Percentiles rank a stretch among this genome's conserved stretches.
Evolutionary conservation across 2,797 vertebrate species (phyloP).

Genomic region (Sebastes miniatus): DNA sequence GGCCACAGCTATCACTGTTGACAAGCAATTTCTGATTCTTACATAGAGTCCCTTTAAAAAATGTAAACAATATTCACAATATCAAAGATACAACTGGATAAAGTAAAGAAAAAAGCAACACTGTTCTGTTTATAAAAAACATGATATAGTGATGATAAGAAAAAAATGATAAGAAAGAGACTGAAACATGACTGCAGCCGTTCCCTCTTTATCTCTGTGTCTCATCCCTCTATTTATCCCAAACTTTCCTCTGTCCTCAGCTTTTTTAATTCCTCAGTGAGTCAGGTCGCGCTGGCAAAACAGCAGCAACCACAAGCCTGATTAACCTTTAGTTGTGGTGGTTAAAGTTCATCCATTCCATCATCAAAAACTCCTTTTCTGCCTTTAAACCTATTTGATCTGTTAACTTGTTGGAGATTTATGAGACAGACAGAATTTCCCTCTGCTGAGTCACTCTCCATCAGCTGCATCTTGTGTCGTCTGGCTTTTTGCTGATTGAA

Average conservation of each 20-base stretch:
- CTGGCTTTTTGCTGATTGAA: slow-evolving; percentile 25
- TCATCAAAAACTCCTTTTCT: not conserved
- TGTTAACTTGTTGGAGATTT: not conserved
- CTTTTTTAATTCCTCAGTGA: slow-evolving; percentile 19
- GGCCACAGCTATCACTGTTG: too few species aligned
- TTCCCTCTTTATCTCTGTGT: not conserved
- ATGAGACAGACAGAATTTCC: slow-evolving; percentile 9
- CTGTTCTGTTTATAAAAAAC: not conserved
- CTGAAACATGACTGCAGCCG: not conserved
- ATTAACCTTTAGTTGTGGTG: slow-evolving; percentile 11
- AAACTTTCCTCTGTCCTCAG: not conserved
- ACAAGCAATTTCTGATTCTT: too few species aligned
- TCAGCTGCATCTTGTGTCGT: not conserved
- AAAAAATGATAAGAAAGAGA: not conserved
- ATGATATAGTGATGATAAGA: not conserved
- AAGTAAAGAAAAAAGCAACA: not conserved
- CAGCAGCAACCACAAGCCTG: not conserved
- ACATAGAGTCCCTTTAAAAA: not conserved
- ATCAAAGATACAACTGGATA: not conserved
- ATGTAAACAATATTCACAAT: not conserved
- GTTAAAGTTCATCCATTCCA: not conserved
- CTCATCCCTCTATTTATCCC: not conserved
- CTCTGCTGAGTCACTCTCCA: slow-evolving; percentile 34
- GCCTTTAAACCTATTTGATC: not conserved
- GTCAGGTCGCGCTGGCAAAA: slow-evolving; percentile 15